A percentile compares a stretch with the other conserved stretches of the same genome.
These are phyloP conservation scores for Orthosia incerta DNA, from an alignment of 2,888 invertebrate genomes.

Conservation along the genomic window DNA sequence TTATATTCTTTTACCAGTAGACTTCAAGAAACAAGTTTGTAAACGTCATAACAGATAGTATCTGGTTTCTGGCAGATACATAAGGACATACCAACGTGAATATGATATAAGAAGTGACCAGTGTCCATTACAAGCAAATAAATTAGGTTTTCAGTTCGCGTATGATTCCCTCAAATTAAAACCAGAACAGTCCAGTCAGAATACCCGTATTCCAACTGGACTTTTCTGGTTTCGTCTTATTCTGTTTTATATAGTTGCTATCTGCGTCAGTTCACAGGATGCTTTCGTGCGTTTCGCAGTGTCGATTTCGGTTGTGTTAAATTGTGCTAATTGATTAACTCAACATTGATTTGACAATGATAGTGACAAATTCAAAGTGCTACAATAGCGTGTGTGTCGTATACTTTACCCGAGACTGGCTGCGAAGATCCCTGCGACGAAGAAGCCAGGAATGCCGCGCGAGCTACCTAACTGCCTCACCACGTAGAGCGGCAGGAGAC, in stretches of 20 bases:
- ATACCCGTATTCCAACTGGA: slow-evolving; percentile 76
- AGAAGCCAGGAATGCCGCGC: slow-evolving; percentile 96
- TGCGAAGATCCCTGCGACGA: slow-evolving; percentile 98
- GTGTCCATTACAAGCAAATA: slow-evolving; percentile 44
- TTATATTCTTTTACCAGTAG: neutral
- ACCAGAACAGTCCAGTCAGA: slow-evolving; percentile 70
- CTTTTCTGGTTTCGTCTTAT: slow-evolving; percentile 80
- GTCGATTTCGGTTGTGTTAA: slow-evolving; percentile 22
- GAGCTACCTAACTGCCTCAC: slow-evolving; percentile 95
- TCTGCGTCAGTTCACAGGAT: slow-evolving; percentile 74
- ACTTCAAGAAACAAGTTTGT: neutral
- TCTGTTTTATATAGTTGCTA: slow-evolving; percentile 68
- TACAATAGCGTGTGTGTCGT: slow-evolving; percentile 7
- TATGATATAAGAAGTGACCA: neutral
- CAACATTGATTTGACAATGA: slow-evolving; percentile 8
- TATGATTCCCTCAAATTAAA: slow-evolving; percentile 77
- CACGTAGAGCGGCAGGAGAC: slow-evolving; percentile 97
- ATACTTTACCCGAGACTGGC: slow-evolving; percentile 96
- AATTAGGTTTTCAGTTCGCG: slow-evolving; percentile 71
- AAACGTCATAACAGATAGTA: neutral
- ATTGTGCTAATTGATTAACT: slow-evolving; percentile 18
- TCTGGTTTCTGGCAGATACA: neutral
- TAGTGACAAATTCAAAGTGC: neutral
- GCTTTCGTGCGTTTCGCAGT: slow-evolving; percentile 69
- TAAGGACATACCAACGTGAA: neutral